phyloP scores from a whole-genome alignment of 2,888 invertebrate genomes.

The Embidobia sp. region DNA sequence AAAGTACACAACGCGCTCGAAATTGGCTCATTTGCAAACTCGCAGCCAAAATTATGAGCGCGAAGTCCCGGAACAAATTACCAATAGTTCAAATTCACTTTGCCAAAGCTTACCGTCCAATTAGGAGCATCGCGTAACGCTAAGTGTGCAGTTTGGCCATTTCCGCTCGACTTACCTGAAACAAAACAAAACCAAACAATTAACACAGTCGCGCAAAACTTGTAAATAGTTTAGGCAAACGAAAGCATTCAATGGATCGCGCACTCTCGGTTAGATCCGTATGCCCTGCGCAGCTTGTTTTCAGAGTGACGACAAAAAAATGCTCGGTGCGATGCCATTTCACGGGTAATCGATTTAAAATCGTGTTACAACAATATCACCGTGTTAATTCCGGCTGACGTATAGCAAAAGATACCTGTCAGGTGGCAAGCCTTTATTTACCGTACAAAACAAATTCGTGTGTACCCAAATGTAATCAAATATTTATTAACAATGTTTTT shows the following conservation, averaged over 20 bases:
- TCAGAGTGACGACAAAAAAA: no score
- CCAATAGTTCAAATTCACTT: constrained; percentile 30
- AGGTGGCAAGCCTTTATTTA: no score
- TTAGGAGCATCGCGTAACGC: constrained; percentile 1
- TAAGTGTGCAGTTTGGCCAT: not conserved
- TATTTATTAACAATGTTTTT: no score
- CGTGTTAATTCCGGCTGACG: no score
- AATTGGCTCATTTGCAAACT: constrained; percentile 21
- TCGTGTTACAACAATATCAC: no score
- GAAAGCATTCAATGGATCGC: constrained; percentile 5
- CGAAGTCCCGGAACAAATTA: constrained; percentile 14
- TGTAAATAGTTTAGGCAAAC: constrained; percentile 18
- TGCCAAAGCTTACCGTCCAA: constrained; percentile 32
- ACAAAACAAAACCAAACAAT: constrained; percentile 36
- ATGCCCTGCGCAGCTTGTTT: no score
- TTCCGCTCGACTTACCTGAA: constrained; percentile 46
- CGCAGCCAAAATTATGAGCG: constrained; percentile 18
- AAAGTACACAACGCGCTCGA: constrained; percentile 6
- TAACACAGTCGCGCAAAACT: constrained; percentile 6
- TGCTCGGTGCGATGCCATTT: no score
- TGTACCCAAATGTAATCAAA: no score
- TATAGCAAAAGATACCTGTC: no score
- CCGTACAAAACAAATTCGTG: no score
- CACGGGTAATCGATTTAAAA: no score
- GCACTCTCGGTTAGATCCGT: no score